Evolutionary conservation across 2,888 invertebrate species (phyloP).

Genomic region (Aspidiotus destructor): DNA sequence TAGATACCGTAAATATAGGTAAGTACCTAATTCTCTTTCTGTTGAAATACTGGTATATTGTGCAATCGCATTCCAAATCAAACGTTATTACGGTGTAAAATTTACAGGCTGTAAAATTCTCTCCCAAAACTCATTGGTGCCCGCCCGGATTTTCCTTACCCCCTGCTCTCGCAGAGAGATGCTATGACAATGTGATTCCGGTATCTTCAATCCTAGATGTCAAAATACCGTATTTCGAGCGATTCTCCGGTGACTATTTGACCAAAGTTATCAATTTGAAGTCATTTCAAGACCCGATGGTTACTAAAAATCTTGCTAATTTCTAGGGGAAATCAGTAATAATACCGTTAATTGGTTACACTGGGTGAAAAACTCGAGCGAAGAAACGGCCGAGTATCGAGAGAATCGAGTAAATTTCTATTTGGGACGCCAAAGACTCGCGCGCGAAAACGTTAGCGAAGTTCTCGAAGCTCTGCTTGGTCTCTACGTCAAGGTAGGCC

Average conservation of each 20-base stretch:
- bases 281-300: no score
- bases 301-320: background rate
- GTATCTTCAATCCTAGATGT: constrained; percentile 25
- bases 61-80: no score
- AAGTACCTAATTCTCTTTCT: no score
- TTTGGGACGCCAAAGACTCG: constrained; percentile 40
- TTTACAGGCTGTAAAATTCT: background rate
- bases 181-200: background rate
- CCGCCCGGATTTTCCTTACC: background rate
- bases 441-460: constrained; percentile 67
- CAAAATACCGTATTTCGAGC: constrained; percentile 24
- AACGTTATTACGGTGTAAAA: no score
- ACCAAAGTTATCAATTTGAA: no score
- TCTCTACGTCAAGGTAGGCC: constrained; percentile 51
- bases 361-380: background rate
- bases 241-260: constrained; percentile 27
- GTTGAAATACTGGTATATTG: no score
- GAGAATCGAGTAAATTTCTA: background rate
- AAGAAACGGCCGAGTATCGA: background rate
- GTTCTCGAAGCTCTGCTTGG: constrained; percentile 78
- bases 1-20: no score
- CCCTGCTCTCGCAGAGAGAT: background rate
- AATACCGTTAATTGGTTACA: constrained; percentile 21
- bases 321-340: constrained; percentile 25
- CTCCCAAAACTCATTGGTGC: background rate